These are phyloP conservation scores for Anniella stebbinsi DNA, from an alignment of 2,797 vertebrate species.

Conservation along the genomic window DNA sequence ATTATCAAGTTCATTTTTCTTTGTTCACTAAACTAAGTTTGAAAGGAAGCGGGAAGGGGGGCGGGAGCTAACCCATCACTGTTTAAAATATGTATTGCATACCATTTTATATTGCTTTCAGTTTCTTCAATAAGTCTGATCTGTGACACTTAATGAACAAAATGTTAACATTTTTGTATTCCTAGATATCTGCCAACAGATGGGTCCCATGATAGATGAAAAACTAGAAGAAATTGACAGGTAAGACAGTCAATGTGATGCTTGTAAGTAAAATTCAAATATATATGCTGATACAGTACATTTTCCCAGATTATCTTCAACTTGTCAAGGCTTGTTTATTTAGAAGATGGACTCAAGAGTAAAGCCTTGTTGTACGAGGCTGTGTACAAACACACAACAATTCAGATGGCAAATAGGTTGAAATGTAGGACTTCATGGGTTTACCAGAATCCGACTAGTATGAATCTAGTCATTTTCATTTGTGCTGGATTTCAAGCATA, in stretches of 20 bases:
- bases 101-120: not conserved
- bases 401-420: not conserved
- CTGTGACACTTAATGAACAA: not conserved
- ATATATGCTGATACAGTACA: conserved; percentile 9
- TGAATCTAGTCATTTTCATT: not conserved
- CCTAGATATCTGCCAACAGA: conserved; percentile 92
- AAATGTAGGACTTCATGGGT: not conserved
- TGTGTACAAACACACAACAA: not conserved
- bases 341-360: not conserved
- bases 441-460: not conserved
- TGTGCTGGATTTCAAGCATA: not conserved
- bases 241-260: conserved; percentile 71
- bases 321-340: not conserved
- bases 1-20: not conserved
- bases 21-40: not conserved
- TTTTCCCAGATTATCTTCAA: conserved; percentile 5
- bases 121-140: not conserved
- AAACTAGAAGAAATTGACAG: conserved; percentile 96
- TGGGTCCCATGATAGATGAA: conserved; percentile 98
- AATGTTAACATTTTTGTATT: conserved; percentile 58
- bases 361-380: not conserved
- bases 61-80: not conserved
- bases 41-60: not conserved
- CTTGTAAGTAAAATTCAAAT: conserved; percentile 24
- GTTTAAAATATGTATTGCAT: not conserved